phyloP scores from a whole-genome alignment of 2,797 vertebrate genomes.

The Arvicola amphibius region DNA sequence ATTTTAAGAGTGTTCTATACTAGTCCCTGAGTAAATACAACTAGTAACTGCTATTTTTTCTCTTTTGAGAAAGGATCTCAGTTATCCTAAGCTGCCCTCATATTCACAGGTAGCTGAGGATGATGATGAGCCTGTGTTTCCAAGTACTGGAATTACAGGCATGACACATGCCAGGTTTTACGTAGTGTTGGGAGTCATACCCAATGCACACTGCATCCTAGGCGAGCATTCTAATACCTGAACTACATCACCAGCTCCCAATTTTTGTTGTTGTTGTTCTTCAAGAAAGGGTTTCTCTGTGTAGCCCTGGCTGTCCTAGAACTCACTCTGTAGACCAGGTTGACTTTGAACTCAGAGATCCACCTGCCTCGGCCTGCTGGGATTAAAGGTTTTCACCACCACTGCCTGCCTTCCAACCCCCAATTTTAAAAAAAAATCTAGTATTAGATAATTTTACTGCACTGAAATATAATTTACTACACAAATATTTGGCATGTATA shows the following conservation, averaged over 20 bases:
- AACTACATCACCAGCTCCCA: neutral
- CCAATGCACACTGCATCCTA: neutral
- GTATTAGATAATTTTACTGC: neutral
- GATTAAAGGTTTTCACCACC: too few species aligned
- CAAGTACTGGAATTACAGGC: neutral
- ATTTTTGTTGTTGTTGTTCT: neutral
- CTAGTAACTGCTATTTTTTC: neutral
- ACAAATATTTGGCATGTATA: constrained; percentile 83
- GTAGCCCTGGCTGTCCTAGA: neutral
- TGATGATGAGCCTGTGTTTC: neutral
- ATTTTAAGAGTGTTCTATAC: constrained; percentile 30
- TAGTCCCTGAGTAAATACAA: constrained; percentile 43
- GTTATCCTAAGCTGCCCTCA: neutral
- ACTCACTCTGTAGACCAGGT: neutral
- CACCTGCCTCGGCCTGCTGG: neutral
- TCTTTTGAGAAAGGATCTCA: neutral
- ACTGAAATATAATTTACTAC: constrained; percentile 76
- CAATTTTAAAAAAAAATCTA: neutral
- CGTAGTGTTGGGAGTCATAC: neutral
- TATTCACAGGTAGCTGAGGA: neutral
- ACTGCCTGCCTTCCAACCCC: neutral
- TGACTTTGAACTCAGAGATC: neutral
- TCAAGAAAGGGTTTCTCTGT: neutral
- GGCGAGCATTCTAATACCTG: neutral
- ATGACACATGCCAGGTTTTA: neutral